Evolutionary conservation across 2,797 vertebrate species (phyloP).

Genomic region (Crossoptilon crossoptilon): DNA sequence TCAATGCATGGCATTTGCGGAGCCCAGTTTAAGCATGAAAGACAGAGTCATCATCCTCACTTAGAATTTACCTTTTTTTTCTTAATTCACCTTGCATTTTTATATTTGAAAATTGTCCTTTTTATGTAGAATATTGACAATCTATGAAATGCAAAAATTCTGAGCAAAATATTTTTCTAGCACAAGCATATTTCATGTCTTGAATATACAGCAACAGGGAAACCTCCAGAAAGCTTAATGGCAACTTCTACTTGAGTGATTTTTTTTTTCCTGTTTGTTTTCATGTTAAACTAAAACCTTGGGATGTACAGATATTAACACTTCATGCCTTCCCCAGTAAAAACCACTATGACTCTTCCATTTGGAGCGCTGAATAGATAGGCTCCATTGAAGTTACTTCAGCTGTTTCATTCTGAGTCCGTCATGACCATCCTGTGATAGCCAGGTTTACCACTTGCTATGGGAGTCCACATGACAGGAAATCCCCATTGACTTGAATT

Average conservation of each 20-base stretch:
- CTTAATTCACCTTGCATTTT: background rate
- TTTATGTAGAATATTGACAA: background rate
- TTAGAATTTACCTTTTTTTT: background rate
- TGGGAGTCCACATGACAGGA: rapidly evolving
- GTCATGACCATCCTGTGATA: background rate
- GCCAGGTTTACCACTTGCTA: background rate
- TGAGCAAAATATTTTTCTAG: background rate
- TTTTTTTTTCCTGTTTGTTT: background rate
- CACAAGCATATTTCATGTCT: background rate
- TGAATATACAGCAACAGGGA: background rate
- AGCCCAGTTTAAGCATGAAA: background rate
- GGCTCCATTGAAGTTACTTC: background rate
- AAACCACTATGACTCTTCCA: background rate
- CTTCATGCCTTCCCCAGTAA: background rate
- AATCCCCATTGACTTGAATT: background rate
- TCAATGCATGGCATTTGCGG: background rate
- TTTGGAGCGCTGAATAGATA: background rate
- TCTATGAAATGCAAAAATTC: background rate
- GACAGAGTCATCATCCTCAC: background rate
- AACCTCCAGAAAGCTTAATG: background rate
- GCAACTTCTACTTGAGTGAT: background rate
- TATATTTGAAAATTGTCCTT: background rate
- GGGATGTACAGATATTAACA: background rate
- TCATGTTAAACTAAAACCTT: background rate
- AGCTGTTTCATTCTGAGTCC: background rate